Evolutionary conservation across 2,888 invertebrate genomes (phyloP), one percentile per base, ranked within the genome.

Genomic region (Caenorhabditis plicata): DNA sequence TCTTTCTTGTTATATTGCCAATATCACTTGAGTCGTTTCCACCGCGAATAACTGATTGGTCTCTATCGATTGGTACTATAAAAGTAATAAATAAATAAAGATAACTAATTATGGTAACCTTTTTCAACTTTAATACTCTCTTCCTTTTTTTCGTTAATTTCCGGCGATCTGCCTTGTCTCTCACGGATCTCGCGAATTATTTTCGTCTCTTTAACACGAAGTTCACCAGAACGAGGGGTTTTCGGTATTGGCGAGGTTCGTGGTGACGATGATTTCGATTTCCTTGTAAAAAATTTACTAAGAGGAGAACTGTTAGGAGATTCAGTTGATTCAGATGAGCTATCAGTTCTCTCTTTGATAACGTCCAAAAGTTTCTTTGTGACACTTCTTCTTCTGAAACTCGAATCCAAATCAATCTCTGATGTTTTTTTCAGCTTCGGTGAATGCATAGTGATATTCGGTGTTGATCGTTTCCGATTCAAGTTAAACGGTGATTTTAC

Each of bases 121-220:
- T 55, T 55, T 40, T 48, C 40, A 22, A 44, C 58, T 26, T 58
- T 58, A 22, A 58, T 49, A 15, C 52, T 58, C 19, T 58, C 52
- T 26, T 58, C 58, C 27, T 52, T 58, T 20, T 58, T 52, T 33
- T 58, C 58, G 27, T 44, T 52, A 4, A 58, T 36, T 29, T 58
- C 39, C 1, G 49, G 36, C 32, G 58, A 53, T 35, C 49, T 52
- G 20, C 58, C 58, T 3, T 39, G 25, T 22, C 48, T 45, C 31
- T 58, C 39, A 20, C 52, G 52, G 11, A 58, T 45, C 33, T 58
- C 58, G n/a, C 58, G 52, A 35, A 29, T 58, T 39, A 58, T 53
- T 44, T 58, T 58, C 11, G 58, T 58, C 41, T 58, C 58, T n/a
- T 53, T 58, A 4, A 58, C 40, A 22, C 58, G 43, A n/a, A 43